phyloP scores from a whole-genome alignment of 2,888 invertebrate genomes.

The Lasius fuliginosus region DNA sequence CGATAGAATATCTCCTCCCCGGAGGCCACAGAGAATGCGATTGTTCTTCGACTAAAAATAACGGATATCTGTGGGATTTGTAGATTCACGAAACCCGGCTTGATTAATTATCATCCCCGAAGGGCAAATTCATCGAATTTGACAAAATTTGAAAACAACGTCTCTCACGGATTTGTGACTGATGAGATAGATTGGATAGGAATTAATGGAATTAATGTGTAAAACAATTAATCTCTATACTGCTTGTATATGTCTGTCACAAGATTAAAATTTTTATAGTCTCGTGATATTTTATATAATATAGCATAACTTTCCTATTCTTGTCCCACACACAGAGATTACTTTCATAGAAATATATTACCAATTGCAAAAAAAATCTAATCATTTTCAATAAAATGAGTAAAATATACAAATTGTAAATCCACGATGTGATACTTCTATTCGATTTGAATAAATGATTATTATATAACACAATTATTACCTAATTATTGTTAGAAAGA shows the following conservation, averaged over 20 bases:
- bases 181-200: constrained; percentile 12
- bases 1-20: background rate
- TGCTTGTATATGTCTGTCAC: background rate
- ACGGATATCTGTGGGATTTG: background rate
- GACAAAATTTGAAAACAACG: constrained; percentile 2
- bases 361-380: background rate
- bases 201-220: constrained; percentile 29
- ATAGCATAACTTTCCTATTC: background rate
- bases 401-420: background rate
- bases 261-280: constrained; percentile 10
- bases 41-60: constrained; percentile 40
- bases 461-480: background rate
- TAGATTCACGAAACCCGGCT: background rate
- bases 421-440: background rate
- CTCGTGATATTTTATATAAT: background rate
- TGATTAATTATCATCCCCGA: constrained; percentile 38
- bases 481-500: background rate
- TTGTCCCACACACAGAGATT: background rate
- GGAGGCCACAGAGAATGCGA: background rate
- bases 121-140: constrained; percentile 1
- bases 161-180: background rate
- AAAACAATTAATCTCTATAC: constrained; percentile 20
- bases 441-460: background rate
- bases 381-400: background rate
- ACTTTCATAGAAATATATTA: background rate